phyloP scores from a whole-genome alignment of 2,797 vertebrate genomes.

The Phataginus tricuspis region DNA sequence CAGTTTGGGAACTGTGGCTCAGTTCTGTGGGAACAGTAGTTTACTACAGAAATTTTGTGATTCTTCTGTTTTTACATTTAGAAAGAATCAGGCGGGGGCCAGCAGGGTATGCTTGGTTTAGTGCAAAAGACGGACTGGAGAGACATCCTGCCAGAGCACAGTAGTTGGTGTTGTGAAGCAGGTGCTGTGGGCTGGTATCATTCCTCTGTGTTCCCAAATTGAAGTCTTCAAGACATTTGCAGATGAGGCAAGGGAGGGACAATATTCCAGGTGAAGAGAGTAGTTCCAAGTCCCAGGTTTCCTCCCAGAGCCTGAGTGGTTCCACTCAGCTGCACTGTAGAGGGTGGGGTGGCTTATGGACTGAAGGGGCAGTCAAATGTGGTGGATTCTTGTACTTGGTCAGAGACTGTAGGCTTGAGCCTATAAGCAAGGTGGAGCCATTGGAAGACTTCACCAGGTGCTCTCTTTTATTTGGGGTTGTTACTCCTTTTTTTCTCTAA shows the following conservation, averaged over 20 bases:
- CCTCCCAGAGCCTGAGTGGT: background rate
- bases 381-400: background rate
- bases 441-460: background rate
- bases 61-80: constrained; percentile 29
- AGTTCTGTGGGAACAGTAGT: background rate
- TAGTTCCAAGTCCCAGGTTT: background rate
- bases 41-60: background rate
- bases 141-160: background rate
- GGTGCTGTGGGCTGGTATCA: background rate
- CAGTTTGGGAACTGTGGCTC: background rate
- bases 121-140: background rate
- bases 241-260: background rate
- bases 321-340: background rate
- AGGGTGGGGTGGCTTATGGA: background rate
- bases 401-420: background rate
- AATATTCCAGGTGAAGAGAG: background rate
- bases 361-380: background rate
- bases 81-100: background rate
- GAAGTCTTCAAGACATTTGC: constrained; percentile 26
- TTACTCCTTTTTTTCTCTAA: background rate
- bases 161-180: background rate
- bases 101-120: background rate
- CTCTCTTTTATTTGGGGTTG: background rate
- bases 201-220: background rate
- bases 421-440: background rate